Conservation (phyloP, 1,140 invertebrate species). For the Luehdorfia chinensis region DNA sequence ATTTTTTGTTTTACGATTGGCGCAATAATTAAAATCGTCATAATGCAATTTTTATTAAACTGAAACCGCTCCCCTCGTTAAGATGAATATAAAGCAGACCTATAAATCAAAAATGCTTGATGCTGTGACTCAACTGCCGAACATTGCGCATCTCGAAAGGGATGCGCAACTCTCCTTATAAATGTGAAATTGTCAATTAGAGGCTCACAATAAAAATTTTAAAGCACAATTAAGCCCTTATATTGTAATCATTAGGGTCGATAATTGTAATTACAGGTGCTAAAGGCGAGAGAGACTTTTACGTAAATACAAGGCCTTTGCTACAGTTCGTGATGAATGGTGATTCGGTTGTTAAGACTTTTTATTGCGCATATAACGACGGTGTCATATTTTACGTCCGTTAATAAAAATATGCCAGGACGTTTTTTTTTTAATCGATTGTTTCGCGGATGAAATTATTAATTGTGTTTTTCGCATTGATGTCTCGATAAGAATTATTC, state of each 20-base stretch:
- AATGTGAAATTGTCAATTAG: constrained; percentile 21
- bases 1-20: background rate
- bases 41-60: too few relatives aligned
- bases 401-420: constrained; percentile 14
- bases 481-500: constrained; percentile 8
- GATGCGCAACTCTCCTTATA: too few relatives aligned
- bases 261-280: constrained; percentile 25
- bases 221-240: constrained; percentile 17
- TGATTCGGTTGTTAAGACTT: constrained; percentile 1
- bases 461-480: constrained; percentile 5
- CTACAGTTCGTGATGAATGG: constrained; percentile 4
- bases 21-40: constrained; percentile 2
- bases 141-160: too few relatives aligned
- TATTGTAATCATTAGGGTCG: constrained; percentile 22
- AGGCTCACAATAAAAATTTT: constrained; percentile 19
- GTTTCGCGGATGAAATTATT: constrained; percentile 2
- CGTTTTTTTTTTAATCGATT: constrained; percentile 11
- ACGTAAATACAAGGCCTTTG: constrained; percentile 10
- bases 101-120: constrained; percentile 3
- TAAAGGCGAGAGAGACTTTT: constrained; percentile 17
- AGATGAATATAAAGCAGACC: background rate
- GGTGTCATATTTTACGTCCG: constrained; percentile 12
- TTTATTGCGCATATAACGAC: constrained; percentile 1
- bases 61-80: background rate
- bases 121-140: too few relatives aligned